Conservation (phyloP, 2,888 invertebrate genomes). For the Altica lythri region DNA sequence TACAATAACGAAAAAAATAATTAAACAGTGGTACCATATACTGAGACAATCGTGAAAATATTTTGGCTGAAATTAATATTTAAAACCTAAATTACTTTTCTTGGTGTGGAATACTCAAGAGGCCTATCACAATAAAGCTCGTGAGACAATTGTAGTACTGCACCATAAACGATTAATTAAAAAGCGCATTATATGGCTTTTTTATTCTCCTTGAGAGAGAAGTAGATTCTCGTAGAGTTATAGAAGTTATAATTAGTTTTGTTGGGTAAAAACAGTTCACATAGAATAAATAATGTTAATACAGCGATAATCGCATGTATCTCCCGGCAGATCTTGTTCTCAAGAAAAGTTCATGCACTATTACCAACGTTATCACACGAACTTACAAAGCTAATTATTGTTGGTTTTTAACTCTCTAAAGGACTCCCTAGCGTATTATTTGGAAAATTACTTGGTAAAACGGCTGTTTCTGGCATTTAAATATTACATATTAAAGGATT, state of each 20-base stretch:
- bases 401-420: constrained; percentile 41
- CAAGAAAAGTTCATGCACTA: constrained; percentile 46
- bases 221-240: constrained; percentile 34
- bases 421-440: constrained; percentile 36
- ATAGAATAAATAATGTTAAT: constrained; percentile 47
- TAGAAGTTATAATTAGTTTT: constrained; percentile 40
- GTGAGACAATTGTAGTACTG: not conserved
- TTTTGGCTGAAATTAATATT: too few species aligned
- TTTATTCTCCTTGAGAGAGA: constrained; percentile 32
- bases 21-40: too few species aligned
- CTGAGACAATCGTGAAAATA: too few species aligned
- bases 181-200: constrained; percentile 19
- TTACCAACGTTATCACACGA: constrained; percentile 45
- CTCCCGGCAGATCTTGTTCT: constrained; percentile 45
- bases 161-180: constrained; percentile 24
- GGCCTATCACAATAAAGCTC: constrained; percentile 1
- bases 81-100: too few species aligned
- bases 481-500: too few species aligned
- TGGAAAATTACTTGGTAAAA: constrained; percentile 26
- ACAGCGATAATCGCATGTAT: constrained; percentile 46
- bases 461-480: too few species aligned
- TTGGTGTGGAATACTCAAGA: too few species aligned
- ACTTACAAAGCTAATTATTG: constrained; percentile 45
- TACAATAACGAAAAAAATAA: too few species aligned
- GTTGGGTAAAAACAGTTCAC: constrained; percentile 44